Base-by-base conservation (phyloP, 2,888 invertebrate species). In the Trachelus iudaicus region DNA sequence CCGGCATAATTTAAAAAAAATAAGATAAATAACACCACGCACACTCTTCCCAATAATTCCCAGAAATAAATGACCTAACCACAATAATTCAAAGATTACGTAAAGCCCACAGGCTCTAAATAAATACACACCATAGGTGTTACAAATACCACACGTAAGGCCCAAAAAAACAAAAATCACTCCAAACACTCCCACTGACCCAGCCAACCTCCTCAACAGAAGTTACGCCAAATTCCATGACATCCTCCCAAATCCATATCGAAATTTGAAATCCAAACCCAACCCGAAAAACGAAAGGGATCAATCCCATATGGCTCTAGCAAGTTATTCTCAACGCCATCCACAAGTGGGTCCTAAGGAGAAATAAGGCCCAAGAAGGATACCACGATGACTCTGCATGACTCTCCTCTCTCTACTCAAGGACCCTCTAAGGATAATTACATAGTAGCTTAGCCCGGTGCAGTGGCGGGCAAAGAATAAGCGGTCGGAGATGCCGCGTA, bases 371-470 rank as follows among this genome's bases (percentile, higher is more conserved):
- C 71, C 71, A 34, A 31, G 71, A 12, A 33, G 33, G 71, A 23
- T 56, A 56, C 56, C 77, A 79, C 79, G 77, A 82, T 82, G 82
- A 82, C 82, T 76, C 11, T 79, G 81, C 82, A 79, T 37, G 76
- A 74, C 71, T 69, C 35, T 37, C 35, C 74, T 34, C 75, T 74
- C 79, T 74, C 79, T 79, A 80, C 81, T 84, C 84, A 85, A 89
- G 86, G 87, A 87, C 85, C 87, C 85, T 86, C 83, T 85, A 83
- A 85, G 85, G 85, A 88, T 90, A 90, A 90, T 90, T 90, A 90
- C 87, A 89, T 86, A 87, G 88, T 87, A 88, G 88, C 86, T 83
- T 82, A 79, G 83, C 79, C 73, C 84, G 79, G 78, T 82, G 84
- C 84, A 83, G 78, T 83, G 78, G 81, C 82, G 80, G 80, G 83